Percentiles rank a stretch among this genome's conserved stretches.
phyloP scores from a whole-genome alignment of 2,797 vertebrate genomes.

The Megaceryle alcyon region DNA sequence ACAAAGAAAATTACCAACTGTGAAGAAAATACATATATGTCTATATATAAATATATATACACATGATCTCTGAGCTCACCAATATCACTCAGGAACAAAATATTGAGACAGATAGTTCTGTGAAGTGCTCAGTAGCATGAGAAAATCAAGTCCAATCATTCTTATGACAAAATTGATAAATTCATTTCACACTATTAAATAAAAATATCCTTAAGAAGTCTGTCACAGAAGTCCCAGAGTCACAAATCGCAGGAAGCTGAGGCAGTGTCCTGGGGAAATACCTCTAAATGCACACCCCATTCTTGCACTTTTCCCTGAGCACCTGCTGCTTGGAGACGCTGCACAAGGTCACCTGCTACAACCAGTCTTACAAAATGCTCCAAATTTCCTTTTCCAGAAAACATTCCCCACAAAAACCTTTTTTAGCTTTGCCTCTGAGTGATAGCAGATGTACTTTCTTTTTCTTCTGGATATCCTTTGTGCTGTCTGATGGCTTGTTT shows the following conservation, averaged over 20 bases:
- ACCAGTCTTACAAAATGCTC: neutral
- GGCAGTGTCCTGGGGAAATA: neutral
- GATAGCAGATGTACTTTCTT: neutral
- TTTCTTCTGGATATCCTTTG: neutral
- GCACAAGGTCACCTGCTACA: neutral
- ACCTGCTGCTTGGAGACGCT: neutral
- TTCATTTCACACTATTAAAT: neutral
- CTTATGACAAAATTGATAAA: neutral
- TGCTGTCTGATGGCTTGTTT: neutral
- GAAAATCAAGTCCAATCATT: neutral
- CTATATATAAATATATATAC: rapidly evolving
- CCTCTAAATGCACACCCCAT: neutral
- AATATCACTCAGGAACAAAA: neutral
- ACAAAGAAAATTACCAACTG: neutral
- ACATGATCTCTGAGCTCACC: neutral
- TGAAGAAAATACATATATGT: neutral
- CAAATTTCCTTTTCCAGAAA: neutral
- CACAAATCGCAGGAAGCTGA: neutral
- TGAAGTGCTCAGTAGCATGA: neutral
- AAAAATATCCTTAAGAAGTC: neutral
- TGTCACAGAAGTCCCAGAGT: neutral
- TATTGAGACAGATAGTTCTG: neutral
- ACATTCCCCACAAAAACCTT: neutral
- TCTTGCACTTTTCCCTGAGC: neutral
- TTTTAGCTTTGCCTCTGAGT: neutral